Conservation (phyloP, 2,113 vertebrate species). For the Grammomys surdaster region DNA sequence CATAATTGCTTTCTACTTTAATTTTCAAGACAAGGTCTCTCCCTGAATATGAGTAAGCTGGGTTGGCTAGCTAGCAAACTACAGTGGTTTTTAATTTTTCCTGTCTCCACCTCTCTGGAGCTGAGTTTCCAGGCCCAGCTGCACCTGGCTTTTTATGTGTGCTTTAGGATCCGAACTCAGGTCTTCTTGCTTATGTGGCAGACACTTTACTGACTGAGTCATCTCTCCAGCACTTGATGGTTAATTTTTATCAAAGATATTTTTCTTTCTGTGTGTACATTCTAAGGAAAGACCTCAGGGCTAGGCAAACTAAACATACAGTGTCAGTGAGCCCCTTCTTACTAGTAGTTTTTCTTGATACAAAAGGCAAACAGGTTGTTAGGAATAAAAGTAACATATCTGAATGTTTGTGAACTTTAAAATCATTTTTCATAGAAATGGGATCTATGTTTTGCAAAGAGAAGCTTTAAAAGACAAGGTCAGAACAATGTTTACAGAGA, state of each 20-base stretch:
- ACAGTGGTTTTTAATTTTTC: no score
- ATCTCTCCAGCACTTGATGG: not conserved
- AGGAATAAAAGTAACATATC: not conserved
- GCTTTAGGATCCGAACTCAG: not conserved
- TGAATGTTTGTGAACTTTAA: slow-evolving; percentile 43
- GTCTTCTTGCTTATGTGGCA: not conserved
- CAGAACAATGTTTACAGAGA: slow-evolving; percentile 50
- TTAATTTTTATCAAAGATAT: not conserved
- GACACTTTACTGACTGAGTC: not conserved
- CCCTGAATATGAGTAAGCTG: not conserved
- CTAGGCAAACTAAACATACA: not conserved
- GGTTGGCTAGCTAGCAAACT: not conserved
- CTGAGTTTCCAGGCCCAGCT: not conserved
- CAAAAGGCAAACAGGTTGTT: slow-evolving; percentile 32
- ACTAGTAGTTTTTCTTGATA: slow-evolving; percentile 13
- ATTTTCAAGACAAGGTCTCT: not conserved
- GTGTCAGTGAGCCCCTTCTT: not conserved
- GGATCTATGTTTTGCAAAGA: slow-evolving; percentile 36
- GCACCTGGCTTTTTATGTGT: not conserved
- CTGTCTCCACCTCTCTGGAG: not conserved
- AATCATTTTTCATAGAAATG: slow-evolving; percentile 23
- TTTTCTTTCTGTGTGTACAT: not conserved
- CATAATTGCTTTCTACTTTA: not conserved
- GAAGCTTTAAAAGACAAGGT: slow-evolving; percentile 47
- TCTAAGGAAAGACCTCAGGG: not conserved